A percentile compares a stretch with the other conserved stretches of the same genome.
Evolutionary conservation across 2,888 invertebrate genomes (phyloP).

Genomic region (Fragum whitleyi): DNA sequence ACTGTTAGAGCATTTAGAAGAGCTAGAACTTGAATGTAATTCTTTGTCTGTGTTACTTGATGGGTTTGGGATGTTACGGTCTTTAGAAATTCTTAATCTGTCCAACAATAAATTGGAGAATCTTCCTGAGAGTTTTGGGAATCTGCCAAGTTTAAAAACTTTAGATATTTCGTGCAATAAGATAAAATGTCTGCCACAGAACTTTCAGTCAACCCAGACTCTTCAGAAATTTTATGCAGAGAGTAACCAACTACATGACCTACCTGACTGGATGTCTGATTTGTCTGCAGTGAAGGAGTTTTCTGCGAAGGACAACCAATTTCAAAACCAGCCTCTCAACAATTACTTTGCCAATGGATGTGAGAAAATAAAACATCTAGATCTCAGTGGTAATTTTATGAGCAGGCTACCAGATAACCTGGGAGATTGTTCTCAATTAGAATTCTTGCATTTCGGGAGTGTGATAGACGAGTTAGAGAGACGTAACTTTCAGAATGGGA

Average conservation of each 20-base stretch:
- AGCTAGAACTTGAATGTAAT: slow-evolving; percentile 71
- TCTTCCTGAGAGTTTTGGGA: slow-evolving; percentile 72
- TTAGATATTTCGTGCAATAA: slow-evolving; percentile 77
- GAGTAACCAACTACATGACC: slow-evolving; percentile 63
- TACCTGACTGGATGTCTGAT: slow-evolving; percentile 75
- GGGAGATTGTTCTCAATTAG: slow-evolving; percentile 72
- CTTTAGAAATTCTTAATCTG: slow-evolving; percentile 71
- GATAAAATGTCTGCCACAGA: slow-evolving; percentile 66
- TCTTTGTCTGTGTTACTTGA: slow-evolving; percentile 65
- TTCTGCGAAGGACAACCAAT: slow-evolving; percentile 74
- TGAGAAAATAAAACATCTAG: slow-evolving; percentile 68
- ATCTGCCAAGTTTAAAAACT: slow-evolving; percentile 64
- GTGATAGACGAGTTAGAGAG: slow-evolving; percentile 79
- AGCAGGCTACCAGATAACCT: slow-evolving; percentile 73
- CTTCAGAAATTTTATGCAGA: slow-evolving; percentile 73
- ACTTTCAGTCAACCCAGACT: slow-evolving; percentile 65
- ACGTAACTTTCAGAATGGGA: slow-evolving; percentile 80
- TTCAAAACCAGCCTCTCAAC: slow-evolving; percentile 64
- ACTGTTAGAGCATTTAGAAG: slow-evolving; percentile 61
- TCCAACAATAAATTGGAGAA: slow-evolving; percentile 69
- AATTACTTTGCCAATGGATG: slow-evolving; percentile 67
- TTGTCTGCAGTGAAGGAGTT: slow-evolving; percentile 67
- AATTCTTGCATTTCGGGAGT: slow-evolving; percentile 78
- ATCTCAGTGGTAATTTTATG: slow-evolving; percentile 79
- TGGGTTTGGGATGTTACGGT: slow-evolving; percentile 69